These are phyloP conservation scores for Eumaeus atala DNA, from an alignment of 1,140 invertebrate genomes.

Conservation along the genomic window DNA sequence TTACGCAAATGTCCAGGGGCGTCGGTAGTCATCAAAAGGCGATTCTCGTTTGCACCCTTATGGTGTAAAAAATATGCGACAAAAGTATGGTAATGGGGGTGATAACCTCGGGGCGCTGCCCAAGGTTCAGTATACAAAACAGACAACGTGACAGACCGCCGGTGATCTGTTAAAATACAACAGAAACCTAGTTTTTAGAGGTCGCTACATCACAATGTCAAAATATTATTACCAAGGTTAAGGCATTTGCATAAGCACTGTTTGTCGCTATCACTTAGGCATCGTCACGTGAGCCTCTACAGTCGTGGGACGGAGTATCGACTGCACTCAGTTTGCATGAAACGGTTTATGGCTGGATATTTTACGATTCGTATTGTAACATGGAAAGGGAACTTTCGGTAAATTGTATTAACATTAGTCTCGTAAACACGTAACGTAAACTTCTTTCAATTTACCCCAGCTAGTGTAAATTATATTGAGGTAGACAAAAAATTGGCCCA, in stretches of 20 bases:
- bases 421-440: too few relatives aligned
- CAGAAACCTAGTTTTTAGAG: constrained; percentile 3
- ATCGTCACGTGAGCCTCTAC: constrained; percentile 15
- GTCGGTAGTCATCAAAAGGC: too few relatives aligned
- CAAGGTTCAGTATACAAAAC: too few relatives aligned
- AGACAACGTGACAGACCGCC: too few relatives aligned
- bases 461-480: too few relatives aligned
- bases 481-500: too few relatives aligned
- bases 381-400: constrained; percentile 24
- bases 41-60: too few relatives aligned
- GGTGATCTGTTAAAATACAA: neutral
- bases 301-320: constrained; percentile 15
- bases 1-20: too few relatives aligned
- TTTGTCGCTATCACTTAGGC: constrained; percentile 9
- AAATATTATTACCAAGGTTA: constrained; percentile 6
- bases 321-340: constrained; percentile 23
- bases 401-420: neutral
- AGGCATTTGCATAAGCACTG: neutral
- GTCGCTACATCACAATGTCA: constrained; percentile 3
- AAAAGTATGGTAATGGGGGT: too few relatives aligned
- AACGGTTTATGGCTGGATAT: constrained; percentile 32
- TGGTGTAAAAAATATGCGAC: too few relatives aligned
- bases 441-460: too few relatives aligned
- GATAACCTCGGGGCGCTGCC: too few relatives aligned
- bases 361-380: neutral